Evolutionary conservation across 2,113 vertebrate genomes (phyloP).

Genomic region (Varanus salvator): DNA sequence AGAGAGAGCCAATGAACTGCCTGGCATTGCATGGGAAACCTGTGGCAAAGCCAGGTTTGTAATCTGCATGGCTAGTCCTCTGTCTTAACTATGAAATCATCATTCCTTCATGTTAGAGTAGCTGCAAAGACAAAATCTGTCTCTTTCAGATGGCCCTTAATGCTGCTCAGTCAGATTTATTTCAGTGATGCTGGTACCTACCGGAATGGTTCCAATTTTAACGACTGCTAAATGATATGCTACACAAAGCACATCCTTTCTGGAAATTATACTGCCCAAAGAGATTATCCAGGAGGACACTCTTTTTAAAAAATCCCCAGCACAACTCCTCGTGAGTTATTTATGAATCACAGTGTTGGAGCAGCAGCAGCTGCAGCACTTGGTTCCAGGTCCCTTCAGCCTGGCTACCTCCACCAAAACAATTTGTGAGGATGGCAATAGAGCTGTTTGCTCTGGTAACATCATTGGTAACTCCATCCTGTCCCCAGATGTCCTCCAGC

Average conservation of each 20-base stretch:
- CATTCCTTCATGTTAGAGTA: not conserved
- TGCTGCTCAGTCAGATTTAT: constrained; percentile 5
- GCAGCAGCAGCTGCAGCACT: constrained; percentile 26
- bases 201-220: constrained; percentile 20
- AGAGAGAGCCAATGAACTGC: not conserved
- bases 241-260: constrained; percentile 61
- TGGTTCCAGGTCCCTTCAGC: not conserved
- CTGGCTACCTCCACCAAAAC: not conserved
- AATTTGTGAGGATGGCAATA: not conserved
- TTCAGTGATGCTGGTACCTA: not conserved
- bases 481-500: not conserved
- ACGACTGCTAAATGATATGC: constrained; percentile 59
- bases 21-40: not conserved
- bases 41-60: not conserved
- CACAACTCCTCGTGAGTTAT: constrained; percentile 60
- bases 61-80: not conserved
- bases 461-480: not conserved
- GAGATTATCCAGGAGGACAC: constrained; percentile 46
- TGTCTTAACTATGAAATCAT: not conserved
- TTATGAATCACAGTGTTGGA: constrained; percentile 54
- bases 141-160: not conserved
- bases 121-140: not conserved
- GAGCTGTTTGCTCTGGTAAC: not conserved
- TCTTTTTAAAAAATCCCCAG: not conserved
- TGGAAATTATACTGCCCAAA: constrained; percentile 35